Percentiles rank a stretch among this genome's conserved stretches.
Evolutionary conservation across 2,888 invertebrate genomes (phyloP).

Genomic region (Hypena proboscidalis): DNA sequence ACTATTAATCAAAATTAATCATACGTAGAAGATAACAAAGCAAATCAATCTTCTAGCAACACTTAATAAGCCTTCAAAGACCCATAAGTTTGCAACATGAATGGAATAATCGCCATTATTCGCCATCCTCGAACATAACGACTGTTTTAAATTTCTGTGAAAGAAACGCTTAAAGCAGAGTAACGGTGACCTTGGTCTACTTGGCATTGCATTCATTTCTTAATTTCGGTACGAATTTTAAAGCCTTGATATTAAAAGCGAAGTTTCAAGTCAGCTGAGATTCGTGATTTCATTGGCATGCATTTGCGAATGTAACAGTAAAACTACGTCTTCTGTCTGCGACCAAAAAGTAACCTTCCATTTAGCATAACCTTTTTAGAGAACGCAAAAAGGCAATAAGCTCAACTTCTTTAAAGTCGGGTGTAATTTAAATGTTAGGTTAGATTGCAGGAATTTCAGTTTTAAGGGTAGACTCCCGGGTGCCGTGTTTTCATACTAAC

Average conservation of each 20-base stretch:
- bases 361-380: too few species aligned
- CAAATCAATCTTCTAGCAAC: background rate
- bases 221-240: slow-evolving; percentile 52
- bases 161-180: slow-evolving; percentile 48
- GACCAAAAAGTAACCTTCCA: too few species aligned
- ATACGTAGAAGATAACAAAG: too few species aligned
- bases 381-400: too few species aligned
- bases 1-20: too few species aligned
- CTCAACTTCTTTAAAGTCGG: too few species aligned
- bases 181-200: slow-evolving; percentile 57
- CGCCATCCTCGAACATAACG: slow-evolving; percentile 20
- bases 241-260: slow-evolving; percentile 68
- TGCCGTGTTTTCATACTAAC: too few species aligned
- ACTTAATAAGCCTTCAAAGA: slow-evolving; percentile 1
- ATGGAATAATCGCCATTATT: slow-evolving; percentile 23
- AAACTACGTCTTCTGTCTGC: too few species aligned
- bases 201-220: slow-evolving; percentile 57
- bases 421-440: too few species aligned
- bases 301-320: slow-evolving; percentile 29
- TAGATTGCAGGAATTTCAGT: too few species aligned
- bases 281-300: slow-evolving; percentile 54
- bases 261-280: slow-evolving; percentile 46
- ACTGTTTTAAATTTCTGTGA: slow-evolving; percentile 33
- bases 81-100: slow-evolving; percentile 16
- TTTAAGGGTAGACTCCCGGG: too few species aligned